Evolutionary conservation across 2,113 vertebrate species (phyloP), one percentile per base, ranked within the genome.

Genomic region (Psettodes erumei): DNA sequence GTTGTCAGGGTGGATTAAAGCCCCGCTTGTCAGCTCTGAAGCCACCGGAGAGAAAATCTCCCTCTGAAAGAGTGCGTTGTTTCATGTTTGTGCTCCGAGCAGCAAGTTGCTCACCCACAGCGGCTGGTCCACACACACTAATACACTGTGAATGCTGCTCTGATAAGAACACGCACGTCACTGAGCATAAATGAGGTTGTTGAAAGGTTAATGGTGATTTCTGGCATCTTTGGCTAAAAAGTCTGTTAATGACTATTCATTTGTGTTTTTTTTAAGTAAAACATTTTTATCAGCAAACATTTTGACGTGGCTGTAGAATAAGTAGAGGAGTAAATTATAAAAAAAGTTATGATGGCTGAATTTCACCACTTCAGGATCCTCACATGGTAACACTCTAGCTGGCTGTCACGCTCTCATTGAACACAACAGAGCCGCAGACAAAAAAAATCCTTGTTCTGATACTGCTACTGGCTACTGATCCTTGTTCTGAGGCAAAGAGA

Each of bases 1-100:
- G 38, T 68, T 74, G 78, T 69, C 54, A 47, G 50, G 12, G 5
- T 30, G 77, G 81, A 81, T 86, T 66, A 59, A 64, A 58, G 38
- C 33, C 15, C 11, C 11, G 42, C 61, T 54, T 70, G 71, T 71
- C 61, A 61, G 45, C 40, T 65, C 27, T 60, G 10, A 53, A 58
- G 28, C 32, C 37, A 47, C 58, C 28, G 40, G 32, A 77, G 50
- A 68, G 84, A 66, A 81, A 82, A 72, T 68, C 54, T 54, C 51
- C 21, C 42, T 16, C 53, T 81, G 21, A 56, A 69, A 25, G 50
- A 59, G 12, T 40, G 8, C 0, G 25, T 68, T 77, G 70, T 76
- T 67, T 45, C 75, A 60, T 60, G 32, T 58, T 21, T 38, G 30
- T 35, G 23, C 13, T 23, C 18, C 3, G 5, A 38, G 11, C 43